Conservation (phyloP, 1,140 invertebrate species). For the Pseudomyrmex sp. region DNA sequence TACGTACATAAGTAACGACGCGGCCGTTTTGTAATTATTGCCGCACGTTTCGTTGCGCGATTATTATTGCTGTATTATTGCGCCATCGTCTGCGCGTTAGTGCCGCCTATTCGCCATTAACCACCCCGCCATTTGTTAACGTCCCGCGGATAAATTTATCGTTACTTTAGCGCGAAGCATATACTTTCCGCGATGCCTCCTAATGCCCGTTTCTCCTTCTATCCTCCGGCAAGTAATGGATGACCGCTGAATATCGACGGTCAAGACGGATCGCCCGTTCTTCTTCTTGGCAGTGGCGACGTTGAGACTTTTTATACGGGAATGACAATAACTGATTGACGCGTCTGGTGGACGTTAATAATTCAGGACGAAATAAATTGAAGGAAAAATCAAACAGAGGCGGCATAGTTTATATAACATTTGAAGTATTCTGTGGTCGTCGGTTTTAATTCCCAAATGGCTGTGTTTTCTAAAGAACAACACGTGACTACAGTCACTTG, state of each 20-base stretch:
- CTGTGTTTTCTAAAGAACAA: neutral
- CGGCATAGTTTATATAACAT: neutral
- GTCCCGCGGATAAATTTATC: slow-evolving; percentile 70
- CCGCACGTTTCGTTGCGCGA: slow-evolving; percentile 14
- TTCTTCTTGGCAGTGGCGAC: slow-evolving; percentile 26
- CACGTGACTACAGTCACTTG: neutral
- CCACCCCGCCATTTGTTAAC: slow-evolving; percentile 64
- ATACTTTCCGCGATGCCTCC: slow-evolving; percentile 58
- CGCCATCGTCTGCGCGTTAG: slow-evolving; percentile 43
- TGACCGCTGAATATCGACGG: slow-evolving; percentile 35
- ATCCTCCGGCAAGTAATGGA: slow-evolving; percentile 37
- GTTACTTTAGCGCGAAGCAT: slow-evolving; percentile 62
- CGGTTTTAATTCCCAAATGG: neutral
- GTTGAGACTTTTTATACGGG: slow-evolving; percentile 16
- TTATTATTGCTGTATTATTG: slow-evolving; percentile 52
- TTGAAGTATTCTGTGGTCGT: neutral
- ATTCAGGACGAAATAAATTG: slow-evolving; percentile 20
- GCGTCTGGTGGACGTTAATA: neutral
- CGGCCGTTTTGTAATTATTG: slow-evolving; percentile 43
- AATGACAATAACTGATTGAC: slow-evolving; percentile 34
- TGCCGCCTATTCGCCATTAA: slow-evolving; percentile 55
- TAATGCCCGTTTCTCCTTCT: slow-evolving; percentile 37
- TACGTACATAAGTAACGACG: neutral
- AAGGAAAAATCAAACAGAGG: slow-evolving; percentile 10
- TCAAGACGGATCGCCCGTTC: slow-evolving; percentile 35